These are phyloP conservation scores for Laticauda laticaudata DNA, from an alignment of 2,113 vertebrate genomes.

Conservation along the genomic window DNA sequence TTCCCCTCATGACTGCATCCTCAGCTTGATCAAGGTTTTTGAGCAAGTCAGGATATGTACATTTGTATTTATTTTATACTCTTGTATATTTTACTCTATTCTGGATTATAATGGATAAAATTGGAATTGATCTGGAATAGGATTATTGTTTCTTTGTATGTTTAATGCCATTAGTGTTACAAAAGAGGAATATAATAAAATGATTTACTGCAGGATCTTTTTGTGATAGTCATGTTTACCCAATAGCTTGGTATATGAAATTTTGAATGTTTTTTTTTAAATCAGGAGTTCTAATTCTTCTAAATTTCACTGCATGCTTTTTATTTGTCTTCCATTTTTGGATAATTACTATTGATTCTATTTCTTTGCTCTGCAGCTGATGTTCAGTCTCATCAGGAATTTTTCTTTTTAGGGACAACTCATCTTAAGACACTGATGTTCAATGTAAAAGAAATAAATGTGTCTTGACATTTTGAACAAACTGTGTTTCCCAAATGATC, in stretches of 20 bases:
- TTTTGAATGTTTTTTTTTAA: background rate
- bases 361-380: slow-evolving; percentile 47
- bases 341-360: slow-evolving; percentile 14
- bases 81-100: background rate
- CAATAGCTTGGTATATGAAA: background rate
- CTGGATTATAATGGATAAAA: background rate
- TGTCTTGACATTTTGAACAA: slow-evolving; percentile 51
- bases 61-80: background rate
- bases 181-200: slow-evolving; percentile 8
- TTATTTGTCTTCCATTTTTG: slow-evolving; percentile 28
- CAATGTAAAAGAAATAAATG: slow-evolving; percentile 49
- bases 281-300: slow-evolving; percentile 6
- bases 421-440: slow-evolving; percentile 53
- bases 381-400: slow-evolving; percentile 54
- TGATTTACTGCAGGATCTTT: background rate
- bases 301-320: background rate
- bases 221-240: slow-evolving; percentile 4
- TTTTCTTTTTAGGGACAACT: slow-evolving; percentile 48
- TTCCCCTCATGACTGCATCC: background rate
- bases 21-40: background rate
- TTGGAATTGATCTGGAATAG: background rate
- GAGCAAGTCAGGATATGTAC: background rate
- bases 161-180: background rate
- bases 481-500: slow-evolving; percentile 31
- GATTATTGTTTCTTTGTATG: background rate